These are phyloP conservation scores for Gastrophysa polygoni DNA, from an alignment of 2,888 invertebrate species.

Conservation along the genomic window DNA sequence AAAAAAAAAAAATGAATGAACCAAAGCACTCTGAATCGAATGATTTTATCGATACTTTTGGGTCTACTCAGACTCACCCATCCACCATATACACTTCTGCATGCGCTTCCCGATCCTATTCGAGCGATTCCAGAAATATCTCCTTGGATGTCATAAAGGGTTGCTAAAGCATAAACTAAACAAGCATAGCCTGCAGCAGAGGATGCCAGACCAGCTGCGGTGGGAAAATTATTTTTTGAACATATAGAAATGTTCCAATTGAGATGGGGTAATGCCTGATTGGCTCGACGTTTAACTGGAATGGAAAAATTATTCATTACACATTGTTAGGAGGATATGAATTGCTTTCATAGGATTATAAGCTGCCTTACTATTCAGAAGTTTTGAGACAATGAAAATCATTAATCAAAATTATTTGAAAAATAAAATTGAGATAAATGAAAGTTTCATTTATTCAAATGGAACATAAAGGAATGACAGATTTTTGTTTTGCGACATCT, in stretches of 20 bases:
- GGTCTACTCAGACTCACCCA: slow-evolving; percentile 61
- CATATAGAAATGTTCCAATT: slow-evolving; percentile 81
- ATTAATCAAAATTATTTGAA: too few species aligned
- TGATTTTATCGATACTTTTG: too few species aligned
- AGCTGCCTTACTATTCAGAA: too few species aligned
- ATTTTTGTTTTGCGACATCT: too few species aligned
- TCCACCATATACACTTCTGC: slow-evolving; percentile 92
- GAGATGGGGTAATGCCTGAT: slow-evolving; percentile 53
- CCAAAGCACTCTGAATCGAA: too few species aligned
- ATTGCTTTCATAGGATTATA: too few species aligned
- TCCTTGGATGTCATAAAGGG: slow-evolving; percentile 73
- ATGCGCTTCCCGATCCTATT: slow-evolving; percentile 93
- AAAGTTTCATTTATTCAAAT: too few species aligned
- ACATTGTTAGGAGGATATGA: too few species aligned
- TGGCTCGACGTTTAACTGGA: slow-evolving; percentile 61
- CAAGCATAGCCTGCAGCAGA: slow-evolving; percentile 99
- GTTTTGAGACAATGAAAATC: too few species aligned
- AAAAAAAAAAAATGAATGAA: too few species aligned
- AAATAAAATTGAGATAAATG: too few species aligned
- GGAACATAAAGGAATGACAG: too few species aligned
- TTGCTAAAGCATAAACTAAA: slow-evolving; percentile 79
- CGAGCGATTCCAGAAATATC: slow-evolving; percentile 82
- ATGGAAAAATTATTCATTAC: slow-evolving; percentile 27
- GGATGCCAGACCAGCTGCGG: slow-evolving; percentile 96
- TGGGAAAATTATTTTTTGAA: slow-evolving; percentile 97